Evolutionary conservation across 2,888 invertebrate species (phyloP).

Genomic region (Pyralis farinalis): DNA sequence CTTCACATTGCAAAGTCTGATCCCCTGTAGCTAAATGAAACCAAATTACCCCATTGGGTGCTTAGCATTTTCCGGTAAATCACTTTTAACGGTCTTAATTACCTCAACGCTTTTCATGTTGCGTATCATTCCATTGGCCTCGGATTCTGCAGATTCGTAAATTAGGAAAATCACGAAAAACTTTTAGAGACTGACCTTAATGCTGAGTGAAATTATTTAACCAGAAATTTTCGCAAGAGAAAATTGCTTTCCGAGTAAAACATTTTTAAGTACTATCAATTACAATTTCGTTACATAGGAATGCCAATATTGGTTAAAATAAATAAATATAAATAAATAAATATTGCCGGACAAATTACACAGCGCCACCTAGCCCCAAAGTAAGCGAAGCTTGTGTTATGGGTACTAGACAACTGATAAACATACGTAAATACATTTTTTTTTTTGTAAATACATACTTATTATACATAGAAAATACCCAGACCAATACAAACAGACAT

Average conservation of each 20-base stretch:
- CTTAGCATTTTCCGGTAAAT: conserved; percentile 19
- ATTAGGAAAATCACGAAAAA: neutral
- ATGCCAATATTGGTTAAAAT: no score
- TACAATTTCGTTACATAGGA: neutral
- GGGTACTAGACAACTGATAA: no score
- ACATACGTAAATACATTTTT: no score
- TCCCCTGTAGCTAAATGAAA: neutral
- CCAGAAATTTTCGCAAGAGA: neutral
- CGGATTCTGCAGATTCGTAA: neutral
- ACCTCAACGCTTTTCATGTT: conserved; percentile 16
- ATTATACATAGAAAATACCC: no score
- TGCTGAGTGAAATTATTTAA: neutral
- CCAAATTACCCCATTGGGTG: conserved; percentile 15
- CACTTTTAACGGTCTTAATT: conserved; percentile 20
- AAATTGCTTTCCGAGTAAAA: neutral
- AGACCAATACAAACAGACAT: no score
- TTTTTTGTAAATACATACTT: no score
- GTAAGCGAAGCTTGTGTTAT: no score
- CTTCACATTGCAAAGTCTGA: neutral
- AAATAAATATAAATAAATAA: no score
- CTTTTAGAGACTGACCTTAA: neutral
- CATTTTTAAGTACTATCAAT: neutral
- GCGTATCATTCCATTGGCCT: conserved; percentile 9
- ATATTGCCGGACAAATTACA: no score
- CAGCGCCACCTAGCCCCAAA: no score